Evolutionary conservation across 1,140 invertebrate species (phyloP), one percentile per base, ranked within the genome.

Genomic region (Ceratina australensis): DNA sequence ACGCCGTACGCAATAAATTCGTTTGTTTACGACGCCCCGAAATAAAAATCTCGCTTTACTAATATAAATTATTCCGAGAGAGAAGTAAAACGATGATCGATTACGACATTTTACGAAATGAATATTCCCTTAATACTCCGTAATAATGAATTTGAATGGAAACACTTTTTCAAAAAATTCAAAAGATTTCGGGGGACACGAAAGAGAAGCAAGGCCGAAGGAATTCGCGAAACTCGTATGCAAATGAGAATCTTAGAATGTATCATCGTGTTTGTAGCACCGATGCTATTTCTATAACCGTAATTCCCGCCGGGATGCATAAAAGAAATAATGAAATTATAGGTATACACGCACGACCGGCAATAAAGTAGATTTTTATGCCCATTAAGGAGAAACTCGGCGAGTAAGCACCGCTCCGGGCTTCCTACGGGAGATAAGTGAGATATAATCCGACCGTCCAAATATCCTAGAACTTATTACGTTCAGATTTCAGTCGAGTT

Each of bases 371-470:
- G 16, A 33, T 20, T 71, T 66, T 68, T 71, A 80, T 77, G 24
- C 18, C 64, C 73, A 77, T 80, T 80, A 80, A 77, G 22, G 78
- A 50, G 65, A 77, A 80, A 77, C 65, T 76, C 16, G 52, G 24
- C 24, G 50, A 63, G 64, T 60, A 24, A 33, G 54, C 22, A 60
- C 20, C 42, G 73, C 42, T 65, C 47, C 50, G 33, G 59, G 72
- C 65, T 77, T 66, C 57, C 60, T 63, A 65, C 50, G 59, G 4
- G 22, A 65, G 57, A 79, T 76, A 76, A 68, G 64, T 68, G 57
- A 61, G 26, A 64, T 64, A 50, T 50, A 28, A 76, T 80, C 42
- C 33, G 28, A 26, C 18, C 47, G 20, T 56, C 26, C 57, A 33
- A 67, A 79, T 73, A 67, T 66, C 54, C 52, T 22, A 7, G 33